Conservation (phyloP, 2,888 invertebrate species). For the Catocala fraxini region DNA sequence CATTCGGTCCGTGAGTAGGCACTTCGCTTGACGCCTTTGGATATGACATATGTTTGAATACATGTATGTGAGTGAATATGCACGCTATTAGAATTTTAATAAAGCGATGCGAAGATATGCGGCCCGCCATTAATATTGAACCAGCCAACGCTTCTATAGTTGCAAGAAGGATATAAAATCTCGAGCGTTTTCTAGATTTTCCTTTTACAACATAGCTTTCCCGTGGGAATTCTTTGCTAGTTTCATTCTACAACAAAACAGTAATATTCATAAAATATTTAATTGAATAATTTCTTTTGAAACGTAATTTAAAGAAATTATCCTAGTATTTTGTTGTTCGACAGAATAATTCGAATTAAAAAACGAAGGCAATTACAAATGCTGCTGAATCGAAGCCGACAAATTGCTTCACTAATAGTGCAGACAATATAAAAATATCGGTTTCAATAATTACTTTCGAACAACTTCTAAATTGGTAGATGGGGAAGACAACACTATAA, state of each 20-base stretch:
- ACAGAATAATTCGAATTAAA: conserved; percentile 23
- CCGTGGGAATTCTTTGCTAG: conserved; percentile 30
- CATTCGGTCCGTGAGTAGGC: conserved; percentile 59
- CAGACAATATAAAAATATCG: conserved; percentile 40
- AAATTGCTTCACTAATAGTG: conserved; percentile 36
- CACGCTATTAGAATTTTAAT: conserved; percentile 66
- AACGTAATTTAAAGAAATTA: conserved; percentile 2
- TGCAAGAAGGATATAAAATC: conserved; percentile 37
- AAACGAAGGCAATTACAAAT: conserved; percentile 31
- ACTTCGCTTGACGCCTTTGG: conserved; percentile 71
- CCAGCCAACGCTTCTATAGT: conserved; percentile 28
- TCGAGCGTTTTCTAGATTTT: conserved; percentile 15
- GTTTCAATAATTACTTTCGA: conserved; percentile 41
- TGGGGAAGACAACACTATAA: conserved; percentile 55
- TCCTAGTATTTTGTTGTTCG: not conserved
- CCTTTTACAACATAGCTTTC: conserved; percentile 15
- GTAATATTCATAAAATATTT: conserved; percentile 3
- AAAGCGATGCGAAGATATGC: conserved; percentile 57
- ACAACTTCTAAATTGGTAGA: conserved; percentile 46
- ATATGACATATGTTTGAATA: conserved; percentile 80
- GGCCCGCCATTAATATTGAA: conserved; percentile 49
- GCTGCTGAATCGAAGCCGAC: conserved; percentile 35
- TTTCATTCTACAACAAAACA: not conserved
- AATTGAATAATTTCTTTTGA: conserved; percentile 8
- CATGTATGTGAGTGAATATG: conserved; percentile 61